Evolutionary conservation across 1,140 invertebrate species (phyloP), one percentile per base, ranked within the genome.

Genomic region (Temnothorax nylanderi): DNA sequence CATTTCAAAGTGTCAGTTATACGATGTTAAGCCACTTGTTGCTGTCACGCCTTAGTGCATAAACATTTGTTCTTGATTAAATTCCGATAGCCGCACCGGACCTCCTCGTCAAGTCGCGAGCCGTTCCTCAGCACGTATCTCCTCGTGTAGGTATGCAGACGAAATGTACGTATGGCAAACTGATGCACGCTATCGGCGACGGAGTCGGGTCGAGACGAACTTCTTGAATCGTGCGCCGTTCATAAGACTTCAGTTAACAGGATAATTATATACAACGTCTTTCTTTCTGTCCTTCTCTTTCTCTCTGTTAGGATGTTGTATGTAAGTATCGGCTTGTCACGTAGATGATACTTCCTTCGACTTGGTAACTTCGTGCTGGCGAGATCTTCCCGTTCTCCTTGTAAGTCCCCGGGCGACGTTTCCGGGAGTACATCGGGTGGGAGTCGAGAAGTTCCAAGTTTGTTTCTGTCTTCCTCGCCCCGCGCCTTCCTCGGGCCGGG

Each of bases 331-430:
- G 64, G 58, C 88, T 88, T 76, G 86, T 90, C 81, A 74, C 62
- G 78, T 74, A 64, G 89, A 90, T 65, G 89, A 90, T 82, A 88
- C 80, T 62, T 71, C 51, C 54, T n/a, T 11, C 67, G 44, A 44
- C 67, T 69, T 76, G 86, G 56, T 81, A 90, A 90, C 82, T 90
- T 86, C 11, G 54, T 47, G 75, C 64, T 85, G 58, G 34, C 56
- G 54, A 75, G 71, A 51, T 90, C 87, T 91, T 77, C 69, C n/a
- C 56, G 18, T 80, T 76, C 87, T 67, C 77, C 64, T 65, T 67
- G 81, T 26, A 80, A 58, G 82, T 90, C 89, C 77, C 74, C 77
- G 65, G 89, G 89, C 87, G 89, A 90, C 86, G 82, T 90, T 91
- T 76, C 77, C 75, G 74, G 64, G 58, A 88, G 81, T 86, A 81